Percentiles rank a stretch among this genome's conserved stretches.
phyloP scores from a whole-genome alignment of 2,113 vertebrate species.

The Phainopepla nitens region DNA sequence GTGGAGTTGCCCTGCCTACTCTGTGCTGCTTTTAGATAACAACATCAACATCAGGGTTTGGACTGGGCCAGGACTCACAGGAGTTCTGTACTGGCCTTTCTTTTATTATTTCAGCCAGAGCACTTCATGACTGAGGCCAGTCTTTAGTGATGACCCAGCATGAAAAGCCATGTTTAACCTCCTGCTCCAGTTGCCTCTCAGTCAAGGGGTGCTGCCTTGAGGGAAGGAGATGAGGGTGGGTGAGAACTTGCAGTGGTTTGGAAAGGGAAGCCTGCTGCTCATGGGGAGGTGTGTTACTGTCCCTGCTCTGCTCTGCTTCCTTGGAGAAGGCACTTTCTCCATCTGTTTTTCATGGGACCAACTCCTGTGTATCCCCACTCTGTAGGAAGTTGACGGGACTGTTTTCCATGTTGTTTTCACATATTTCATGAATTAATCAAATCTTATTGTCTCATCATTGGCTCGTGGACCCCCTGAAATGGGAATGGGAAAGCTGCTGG shows the following conservation, averaged over 20 bases:
- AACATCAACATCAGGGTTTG: background rate
- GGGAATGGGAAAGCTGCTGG: background rate
- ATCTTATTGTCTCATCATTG: background rate
- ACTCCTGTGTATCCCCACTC: fast-evolving
- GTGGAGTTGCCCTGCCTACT: background rate
- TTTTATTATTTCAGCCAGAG: background rate
- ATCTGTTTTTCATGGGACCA: fast-evolving
- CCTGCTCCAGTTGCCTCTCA: background rate
- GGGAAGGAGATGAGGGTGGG: background rate
- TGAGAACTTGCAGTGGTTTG: background rate
- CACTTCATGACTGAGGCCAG: background rate
- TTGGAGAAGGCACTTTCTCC: background rate
- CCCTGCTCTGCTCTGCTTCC: fast-evolving
- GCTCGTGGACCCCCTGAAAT: background rate
- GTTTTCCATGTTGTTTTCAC: background rate
- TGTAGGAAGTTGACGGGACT: background rate
- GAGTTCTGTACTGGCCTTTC: background rate
- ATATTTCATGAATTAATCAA: fast-evolving
- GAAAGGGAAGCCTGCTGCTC: fast-evolving
- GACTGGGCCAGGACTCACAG: background rate
- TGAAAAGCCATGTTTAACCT: background rate
- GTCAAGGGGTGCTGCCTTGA: background rate
- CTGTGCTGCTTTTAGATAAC: background rate
- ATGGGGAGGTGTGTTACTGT: background rate
- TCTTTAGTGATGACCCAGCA: background rate